phyloP scores from a whole-genome alignment of 2,888 invertebrate genomes.

The Sericinus montela region DNA sequence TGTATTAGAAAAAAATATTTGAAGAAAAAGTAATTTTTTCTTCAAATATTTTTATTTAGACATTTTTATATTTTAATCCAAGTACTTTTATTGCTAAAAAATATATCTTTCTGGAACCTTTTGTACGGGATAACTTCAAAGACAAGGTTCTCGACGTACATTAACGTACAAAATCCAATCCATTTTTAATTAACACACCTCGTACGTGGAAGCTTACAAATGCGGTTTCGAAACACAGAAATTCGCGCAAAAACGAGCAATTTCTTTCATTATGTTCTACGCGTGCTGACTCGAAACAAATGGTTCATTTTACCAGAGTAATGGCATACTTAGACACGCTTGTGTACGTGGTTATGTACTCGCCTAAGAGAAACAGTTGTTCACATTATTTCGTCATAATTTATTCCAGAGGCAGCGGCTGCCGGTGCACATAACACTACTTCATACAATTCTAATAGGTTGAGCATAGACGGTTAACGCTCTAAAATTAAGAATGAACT shows the following conservation, averaged over 20 bases:
- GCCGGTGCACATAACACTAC: neutral
- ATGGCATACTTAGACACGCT: constrained; percentile 38
- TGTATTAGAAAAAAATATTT: no score
- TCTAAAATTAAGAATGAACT: no score
- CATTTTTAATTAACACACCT: constrained; percentile 24
- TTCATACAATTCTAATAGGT: constrained; percentile 1
- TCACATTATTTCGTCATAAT: constrained; percentile 30
- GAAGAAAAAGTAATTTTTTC: no score
- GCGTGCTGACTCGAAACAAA: constrained; percentile 36
- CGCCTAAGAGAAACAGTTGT: constrained; percentile 28
- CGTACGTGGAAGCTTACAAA: constrained; percentile 21
- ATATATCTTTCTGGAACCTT: no score
- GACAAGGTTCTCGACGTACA: no score
- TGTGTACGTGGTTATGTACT: constrained; percentile 28
- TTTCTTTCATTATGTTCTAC: constrained; percentile 31
- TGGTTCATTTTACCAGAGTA: constrained; percentile 37
- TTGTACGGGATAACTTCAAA: no score
- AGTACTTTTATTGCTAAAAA: no score
- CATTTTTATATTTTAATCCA: no score
- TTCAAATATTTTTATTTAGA: no score
- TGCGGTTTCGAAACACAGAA: constrained; percentile 23
- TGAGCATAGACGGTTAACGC: neutral
- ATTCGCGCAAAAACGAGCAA: constrained; percentile 22
- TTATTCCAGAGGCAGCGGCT: constrained; percentile 21
- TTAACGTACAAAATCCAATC: constrained; percentile 18